Evolutionary conservation across 2,797 vertebrate species (phyloP).

Genomic region (Acestrorhynchus altus): DNA sequence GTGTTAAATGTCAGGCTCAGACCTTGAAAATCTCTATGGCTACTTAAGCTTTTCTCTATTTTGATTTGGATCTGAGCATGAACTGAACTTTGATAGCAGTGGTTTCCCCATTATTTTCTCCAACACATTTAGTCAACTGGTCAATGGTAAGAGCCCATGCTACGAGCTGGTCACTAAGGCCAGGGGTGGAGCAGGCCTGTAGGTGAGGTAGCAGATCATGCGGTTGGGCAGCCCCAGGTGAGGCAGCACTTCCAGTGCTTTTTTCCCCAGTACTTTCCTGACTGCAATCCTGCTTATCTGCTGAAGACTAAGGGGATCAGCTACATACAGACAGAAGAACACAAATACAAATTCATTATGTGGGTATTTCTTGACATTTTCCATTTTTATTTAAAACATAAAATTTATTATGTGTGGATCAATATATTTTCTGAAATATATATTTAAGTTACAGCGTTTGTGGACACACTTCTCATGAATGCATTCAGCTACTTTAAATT

Average conservation of each 20-base stretch:
- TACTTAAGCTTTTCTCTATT: not conserved
- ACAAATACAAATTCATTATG: not conserved
- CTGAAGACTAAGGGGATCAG: constrained; percentile 77
- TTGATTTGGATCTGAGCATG: not conserved
- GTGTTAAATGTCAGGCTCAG: too few relatives aligned
- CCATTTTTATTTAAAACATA: too few relatives aligned
- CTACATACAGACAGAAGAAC: constrained; percentile 59
- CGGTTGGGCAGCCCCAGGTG: constrained; percentile 75
- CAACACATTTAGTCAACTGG: not conserved
- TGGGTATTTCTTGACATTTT: not conserved
- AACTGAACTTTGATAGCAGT: not conserved
- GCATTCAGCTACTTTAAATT: too few relatives aligned
- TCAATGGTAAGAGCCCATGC: not conserved
- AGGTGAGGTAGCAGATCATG: constrained; percentile 79
- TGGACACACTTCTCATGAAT: too few relatives aligned
- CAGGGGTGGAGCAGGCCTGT: constrained; percentile 48
- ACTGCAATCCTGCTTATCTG: constrained; percentile 81
- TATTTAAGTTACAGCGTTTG: too few relatives aligned
- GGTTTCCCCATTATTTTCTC: not conserved
- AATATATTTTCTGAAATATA: too few relatives aligned
- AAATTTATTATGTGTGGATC: too few relatives aligned
- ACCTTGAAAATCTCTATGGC: too few relatives aligned
- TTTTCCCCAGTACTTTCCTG: constrained; percentile 70
- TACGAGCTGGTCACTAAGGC: constrained; percentile 24
- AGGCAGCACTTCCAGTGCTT: constrained; percentile 71